Base-by-base conservation (phyloP, 2,113 vertebrate species). In the Brachypteracias leptosomus region DNA sequence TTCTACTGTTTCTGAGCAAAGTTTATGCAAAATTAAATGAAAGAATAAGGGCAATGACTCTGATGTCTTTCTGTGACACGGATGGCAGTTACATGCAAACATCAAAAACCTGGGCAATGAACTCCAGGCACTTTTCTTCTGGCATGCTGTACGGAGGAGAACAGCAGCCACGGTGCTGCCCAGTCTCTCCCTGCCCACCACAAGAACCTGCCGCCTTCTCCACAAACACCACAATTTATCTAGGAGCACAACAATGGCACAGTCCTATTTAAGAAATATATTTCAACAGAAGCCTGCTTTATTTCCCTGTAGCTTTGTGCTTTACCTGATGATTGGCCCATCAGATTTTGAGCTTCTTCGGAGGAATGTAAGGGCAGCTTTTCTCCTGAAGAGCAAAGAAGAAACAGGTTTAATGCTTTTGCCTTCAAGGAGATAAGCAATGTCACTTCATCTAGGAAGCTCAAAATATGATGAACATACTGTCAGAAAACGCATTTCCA, bases 261-360 rank as follows among this genome's bases (percentile, higher is more conserved):
- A 57, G 70, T 89, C 96, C 84, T 96, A 55, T 38, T 92, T 35
- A 73, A 2, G 11, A 52, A 74, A 87, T 24, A 74, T 31, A 90
- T 52, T 46, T 44, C 74, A 89, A 33, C 49, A 59, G 28, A 79
- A 90, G 40, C 87, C 95, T 97, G 52, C 55, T 83, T n/a, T 61
- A 85, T 88, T 94, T 95, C 93, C 91, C 95, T 96, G 75, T 47
- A 95, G 76, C 90, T 86, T 96, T 92, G 75, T 81, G 79, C 89
- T 98, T 98, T 98, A 98, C 98, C 98, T 98, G 98, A 97, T 85
- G 98, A 98, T 80, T 98, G 98, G 97, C 98, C 98, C 98, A 98
- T 98, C 98, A 98, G 98, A 98, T 98, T 98, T 98, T 98, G 98
- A 98, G 98, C 98, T 98, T 98, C 98, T 98, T 98, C 98, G 97